Conservation (phyloP, 2,113 vertebrate species). For the Carassius gibelio region DNA sequence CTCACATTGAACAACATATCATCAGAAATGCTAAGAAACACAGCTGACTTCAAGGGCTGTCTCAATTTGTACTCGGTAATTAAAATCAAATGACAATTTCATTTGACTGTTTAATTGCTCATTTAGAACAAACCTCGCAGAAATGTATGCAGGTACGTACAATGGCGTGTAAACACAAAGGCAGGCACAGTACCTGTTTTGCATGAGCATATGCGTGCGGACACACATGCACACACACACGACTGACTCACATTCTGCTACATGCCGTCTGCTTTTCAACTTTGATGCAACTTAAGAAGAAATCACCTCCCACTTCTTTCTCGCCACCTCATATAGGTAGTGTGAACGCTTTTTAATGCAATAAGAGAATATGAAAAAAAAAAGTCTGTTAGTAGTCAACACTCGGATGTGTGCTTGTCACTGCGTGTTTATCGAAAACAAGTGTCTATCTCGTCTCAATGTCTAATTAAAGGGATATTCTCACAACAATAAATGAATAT, state of each 20-base stretch:
- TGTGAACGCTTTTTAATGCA: conserved; percentile 53
- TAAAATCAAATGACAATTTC: conserved; percentile 60
- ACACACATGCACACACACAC: conserved; percentile 25
- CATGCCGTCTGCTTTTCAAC: conserved; percentile 53
- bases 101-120: conserved; percentile 59
- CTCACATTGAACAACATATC: conserved; percentile 59
- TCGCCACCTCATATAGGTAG: conserved; percentile 54
- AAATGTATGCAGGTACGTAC: conserved; percentile 21
- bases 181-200: neutral
- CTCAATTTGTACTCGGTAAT: conserved; percentile 61
- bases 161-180: conserved; percentile 6
- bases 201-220: conserved; percentile 21
- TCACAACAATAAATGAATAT: conserved; percentile 78
- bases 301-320: conserved; percentile 69
- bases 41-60: conserved; percentile 51
- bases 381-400: neutral
- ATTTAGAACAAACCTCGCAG: conserved; percentile 45
- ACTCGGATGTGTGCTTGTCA: conserved; percentile 52
- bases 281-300: conserved; percentile 57
- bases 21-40: conserved; percentile 46
- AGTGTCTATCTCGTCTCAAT: conserved; percentile 62
- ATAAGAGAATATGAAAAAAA: conserved; percentile 31
- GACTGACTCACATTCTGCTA: conserved; percentile 45
- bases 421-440: conserved; percentile 70
- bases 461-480: conserved; percentile 79